Base-by-base conservation (phyloP, 2,113 vertebrate genomes). In the Pterocles burchelli region DNA sequence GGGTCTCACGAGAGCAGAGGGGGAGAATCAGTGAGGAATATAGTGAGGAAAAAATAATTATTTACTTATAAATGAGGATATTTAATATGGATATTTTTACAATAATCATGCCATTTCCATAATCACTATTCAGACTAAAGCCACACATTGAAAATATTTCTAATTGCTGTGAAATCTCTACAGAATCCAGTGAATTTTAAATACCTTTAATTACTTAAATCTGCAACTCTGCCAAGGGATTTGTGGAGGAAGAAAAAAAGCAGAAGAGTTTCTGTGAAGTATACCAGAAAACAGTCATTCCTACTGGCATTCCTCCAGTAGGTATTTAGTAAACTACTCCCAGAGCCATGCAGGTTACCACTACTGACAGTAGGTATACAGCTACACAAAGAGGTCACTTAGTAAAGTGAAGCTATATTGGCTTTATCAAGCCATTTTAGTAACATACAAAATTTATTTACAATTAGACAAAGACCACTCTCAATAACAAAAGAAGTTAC, bases 171-270 rank as follows among this genome's bases (percentile, higher is more conserved):
- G 72, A 95, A 94, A 95, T 86, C 54, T 85, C 93, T 70, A 41
- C 43, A 59, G 93, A 96, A 88, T 86, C 48, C 66, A 80, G 10
- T 78, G 70, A 95, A 90, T 95, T 89, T 63, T 90, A 94, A 96
- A 83, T 81, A 94, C 76, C 71, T 95, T 91, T 88, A 96, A 91
- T 90, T 95, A 93, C 59, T 86, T 90, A 80, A 86, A 91, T 86
- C 75, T 91, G 82, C 88, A 85, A 81, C 29, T 54, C 61, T 92
- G 90, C 85, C 88, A 91, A 90, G 85, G 90, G 85, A 96, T 89
- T 95, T 95, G 62, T 49, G 33, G 75, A 77, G 15, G 31, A 29
- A 94, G 20, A 54, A 71, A 51, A 80, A 71, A 83, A 71, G 22
- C 28, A 76, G 67, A 51, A 71, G 48, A 84, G 19, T 55, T 93